Conservation (phyloP, 2,797 vertebrate genomes). For the Mus minutoides region DNA sequence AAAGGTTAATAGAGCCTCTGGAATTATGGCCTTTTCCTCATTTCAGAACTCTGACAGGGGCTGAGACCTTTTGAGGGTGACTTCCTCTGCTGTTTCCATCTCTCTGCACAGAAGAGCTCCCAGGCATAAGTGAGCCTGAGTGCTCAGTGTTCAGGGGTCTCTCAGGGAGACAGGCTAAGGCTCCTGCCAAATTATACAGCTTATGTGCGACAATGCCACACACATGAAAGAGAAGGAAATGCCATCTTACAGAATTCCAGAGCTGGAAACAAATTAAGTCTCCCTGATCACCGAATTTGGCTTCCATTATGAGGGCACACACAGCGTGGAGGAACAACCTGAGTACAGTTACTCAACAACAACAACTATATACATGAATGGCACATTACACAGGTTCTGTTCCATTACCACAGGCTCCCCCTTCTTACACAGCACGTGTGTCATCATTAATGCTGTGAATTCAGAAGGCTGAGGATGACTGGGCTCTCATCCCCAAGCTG, state of each 20-base stretch:
- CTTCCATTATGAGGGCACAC: background rate
- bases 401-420: background rate
- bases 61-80: background rate
- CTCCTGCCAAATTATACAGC: background rate
- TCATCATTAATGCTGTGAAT: background rate
- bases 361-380: background rate
- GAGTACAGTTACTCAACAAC: background rate
- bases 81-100: background rate
- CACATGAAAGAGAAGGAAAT: background rate
- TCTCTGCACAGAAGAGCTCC: background rate
- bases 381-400: background rate
- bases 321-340: background rate
- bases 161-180: background rate
- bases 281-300: background rate
- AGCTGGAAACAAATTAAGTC: constrained; percentile 32
- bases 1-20: background rate
- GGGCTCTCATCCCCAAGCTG: fast-evolving
- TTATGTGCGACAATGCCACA: background rate
- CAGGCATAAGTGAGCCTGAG: background rate
- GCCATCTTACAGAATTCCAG: background rate
- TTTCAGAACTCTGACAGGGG: background rate
- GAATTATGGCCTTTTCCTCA: background rate
- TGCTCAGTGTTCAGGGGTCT: background rate
- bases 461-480: background rate
- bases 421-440: background rate